phyloP scores from a whole-genome alignment of 2,797 vertebrate genomes.

The Chelidonichthys spinosus region DNA sequence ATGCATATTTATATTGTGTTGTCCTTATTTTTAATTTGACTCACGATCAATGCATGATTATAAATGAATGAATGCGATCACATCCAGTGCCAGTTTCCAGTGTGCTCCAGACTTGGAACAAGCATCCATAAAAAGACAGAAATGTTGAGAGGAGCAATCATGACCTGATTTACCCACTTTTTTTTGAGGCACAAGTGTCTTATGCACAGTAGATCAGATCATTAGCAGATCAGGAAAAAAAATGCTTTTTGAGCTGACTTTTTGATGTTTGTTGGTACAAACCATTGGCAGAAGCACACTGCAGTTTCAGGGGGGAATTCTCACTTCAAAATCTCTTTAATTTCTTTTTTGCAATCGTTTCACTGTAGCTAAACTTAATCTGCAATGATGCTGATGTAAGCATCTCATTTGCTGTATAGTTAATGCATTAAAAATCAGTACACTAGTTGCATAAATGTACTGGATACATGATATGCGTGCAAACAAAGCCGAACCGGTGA shows the following conservation, averaged over 20 bases:
- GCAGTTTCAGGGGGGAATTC: slow-evolving; percentile 41
- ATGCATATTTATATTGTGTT: neutral
- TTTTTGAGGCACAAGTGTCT: neutral
- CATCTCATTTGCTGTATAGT: slow-evolving; percentile 25
- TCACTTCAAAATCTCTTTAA: slow-evolving; percentile 30
- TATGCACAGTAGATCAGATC: slow-evolving; percentile 13
- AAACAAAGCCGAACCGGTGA: slow-evolving; percentile 15
- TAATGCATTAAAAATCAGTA: slow-evolving; percentile 31
- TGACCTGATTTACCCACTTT: slow-evolving; percentile 30
- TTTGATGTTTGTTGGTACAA: slow-evolving; percentile 14
- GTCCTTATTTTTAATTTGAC: slow-evolving; percentile 3
- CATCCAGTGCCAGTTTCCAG: neutral
- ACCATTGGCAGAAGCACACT: slow-evolving; percentile 18
- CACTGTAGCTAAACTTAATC: slow-evolving; percentile 29
- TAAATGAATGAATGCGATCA: neutral
- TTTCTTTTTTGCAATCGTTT: slow-evolving; percentile 24
- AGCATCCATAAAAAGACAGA: slow-evolving; percentile 1
- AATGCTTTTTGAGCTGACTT: neutral
- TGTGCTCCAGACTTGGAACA: neutral
- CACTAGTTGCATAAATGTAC: neutral
- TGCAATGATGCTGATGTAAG: slow-evolving; percentile 41
- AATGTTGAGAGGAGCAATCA: neutral
- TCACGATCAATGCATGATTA: neutral
- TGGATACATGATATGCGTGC: slow-evolving; percentile 3
- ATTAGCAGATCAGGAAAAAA: slow-evolving; percentile 26